Evolutionary conservation across 2,888 invertebrate species (phyloP).

Genomic region (Argynnis bischoffii): DNA sequence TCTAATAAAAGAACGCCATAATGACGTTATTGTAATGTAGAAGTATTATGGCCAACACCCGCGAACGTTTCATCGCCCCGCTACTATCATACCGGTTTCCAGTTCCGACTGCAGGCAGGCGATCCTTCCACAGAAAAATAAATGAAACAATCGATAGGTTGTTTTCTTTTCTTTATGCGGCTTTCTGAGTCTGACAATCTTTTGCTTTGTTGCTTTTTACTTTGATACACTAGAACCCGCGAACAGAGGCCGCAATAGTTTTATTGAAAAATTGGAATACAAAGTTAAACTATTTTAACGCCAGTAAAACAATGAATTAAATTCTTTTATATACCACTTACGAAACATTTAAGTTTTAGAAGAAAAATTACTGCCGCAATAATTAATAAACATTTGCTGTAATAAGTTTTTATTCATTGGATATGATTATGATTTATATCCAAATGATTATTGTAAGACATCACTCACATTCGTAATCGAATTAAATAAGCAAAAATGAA

Average conservation of each 20-base stretch:
- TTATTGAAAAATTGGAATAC: slow-evolving; percentile 28
- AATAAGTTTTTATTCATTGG: too few relatives aligned
- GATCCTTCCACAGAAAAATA: slow-evolving; percentile 74
- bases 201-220: slow-evolving; percentile 48
- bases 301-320: slow-evolving; percentile 28
- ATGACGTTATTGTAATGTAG: slow-evolving; percentile 26
- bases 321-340: not conserved
- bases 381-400: too few relatives aligned
- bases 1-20: slow-evolving; percentile 20
- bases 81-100: slow-evolving; percentile 74
- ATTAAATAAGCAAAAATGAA: too few relatives aligned
- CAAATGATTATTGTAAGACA: too few relatives aligned
- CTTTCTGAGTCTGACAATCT: slow-evolving; percentile 47
- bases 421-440: too few relatives aligned
- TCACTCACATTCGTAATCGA: too few relatives aligned
- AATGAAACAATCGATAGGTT: slow-evolving; percentile 65
- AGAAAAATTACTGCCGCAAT: too few relatives aligned
- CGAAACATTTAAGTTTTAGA: too few relatives aligned
- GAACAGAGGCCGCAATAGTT: slow-evolving; percentile 24
- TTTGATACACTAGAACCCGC: slow-evolving; percentile 30
- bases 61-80: slow-evolving; percentile 48
- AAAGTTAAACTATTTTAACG: slow-evolving; percentile 30
- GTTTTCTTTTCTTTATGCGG: slow-evolving; percentile 56
- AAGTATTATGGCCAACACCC: slow-evolving; percentile 62
- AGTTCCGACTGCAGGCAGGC: slow-evolving; percentile 72